Base-by-base conservation (phyloP, 2,797 vertebrate genomes). In the Rhodeus uyekii region DNA sequence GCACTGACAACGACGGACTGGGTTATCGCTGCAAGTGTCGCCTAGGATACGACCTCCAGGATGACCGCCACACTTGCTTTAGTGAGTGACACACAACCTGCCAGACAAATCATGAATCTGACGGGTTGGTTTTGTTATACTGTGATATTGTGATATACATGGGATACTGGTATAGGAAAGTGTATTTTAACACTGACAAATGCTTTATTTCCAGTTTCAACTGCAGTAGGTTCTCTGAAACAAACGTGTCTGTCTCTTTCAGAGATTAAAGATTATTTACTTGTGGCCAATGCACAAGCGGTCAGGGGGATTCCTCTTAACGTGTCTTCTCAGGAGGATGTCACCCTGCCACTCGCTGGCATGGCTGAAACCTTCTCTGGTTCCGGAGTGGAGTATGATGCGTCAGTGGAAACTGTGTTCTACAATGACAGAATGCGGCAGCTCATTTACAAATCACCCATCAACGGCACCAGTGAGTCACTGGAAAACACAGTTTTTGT, bases 21-120 rank as follows among this genome's bases (percentile, higher is more conserved):
- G 93, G 93, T 78, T 94, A 86, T 83, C 93, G 92, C 79, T 95
- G 94, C 88, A 94, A 93, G 79, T 95, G 94, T 88, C 92, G 91
- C 77, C 81, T 92, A 60, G 94, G 94, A 76, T 95, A 92, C 18
- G 93, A 95, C 85, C 86, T 95, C 27, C 89, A 92, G 5, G 0
- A 89, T 5, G 93, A 95, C 83, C 89, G 1, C 0, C 90, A 0
- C 13, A 90, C 84, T 69, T 95, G 94, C 82, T 91, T 88, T 32
- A 91, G 94, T 95, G 81, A 91, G 94, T 91, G 72, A 60, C 19
- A 64, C 12, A 60, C 3, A 72, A 4, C 8, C 27, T 60, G n/a
- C 53, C 39, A 44, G 5, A 18, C 69, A 38, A 32, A 32, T 46
- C 27, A 71, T 46, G 12, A 76, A 63, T 22, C 6, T 46, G 9